Base-by-base conservation (phyloP, 30 jellyfish, hydroid and myxozoan species). In the Phacellophora camtschatica region DNA sequence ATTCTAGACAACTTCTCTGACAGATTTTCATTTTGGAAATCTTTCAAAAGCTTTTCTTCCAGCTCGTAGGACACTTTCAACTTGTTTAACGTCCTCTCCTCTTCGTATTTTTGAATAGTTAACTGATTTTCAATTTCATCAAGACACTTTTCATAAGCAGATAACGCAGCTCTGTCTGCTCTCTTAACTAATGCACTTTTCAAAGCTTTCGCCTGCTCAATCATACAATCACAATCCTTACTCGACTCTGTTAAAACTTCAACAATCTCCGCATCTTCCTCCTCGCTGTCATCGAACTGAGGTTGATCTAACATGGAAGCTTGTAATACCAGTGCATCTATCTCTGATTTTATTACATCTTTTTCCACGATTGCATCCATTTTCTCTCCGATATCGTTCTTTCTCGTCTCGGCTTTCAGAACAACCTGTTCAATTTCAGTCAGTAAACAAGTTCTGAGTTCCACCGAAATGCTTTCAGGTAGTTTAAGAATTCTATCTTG, bases 271-370 rank as follows among this genome's bases (percentile, higher is more conserved):
- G 65, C 84, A 16, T 12, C 63, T 2, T 42, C 83, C 4, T 80
- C 68, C 19, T 50, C 84, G 19, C 37, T 30, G 1, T 49, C 69
- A 1, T 19, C 69, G 32, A 36, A 64, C 77, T 29, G 46, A 45
- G 74, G 65, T 63, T 72, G 51, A 39, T 72, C 54, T 46, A 72
- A 72, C 71, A 22, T 72, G 53, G 91, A 55, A 32, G 42, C 77
- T 22, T 27, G 33, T 12, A 80, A 36, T 28, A 71, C 24, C 19
- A 80, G 33, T 27, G 58, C 68, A 51, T 80, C 81, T 23, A 67
- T 55, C 33, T 51, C 84, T 23, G 68, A 28, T 19, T 62, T 65
- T n/a, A 80, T 28, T 25, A 13, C 24, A 10, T 66, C 82, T 30
- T 18, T 65, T 19, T 50, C 77, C 11, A 4, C 24, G 1, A 45